These are phyloP conservation scores for Macaca mulatta DNA, from an alignment of 2,113 vertebrate genomes.

Conservation along the genomic window DNA sequence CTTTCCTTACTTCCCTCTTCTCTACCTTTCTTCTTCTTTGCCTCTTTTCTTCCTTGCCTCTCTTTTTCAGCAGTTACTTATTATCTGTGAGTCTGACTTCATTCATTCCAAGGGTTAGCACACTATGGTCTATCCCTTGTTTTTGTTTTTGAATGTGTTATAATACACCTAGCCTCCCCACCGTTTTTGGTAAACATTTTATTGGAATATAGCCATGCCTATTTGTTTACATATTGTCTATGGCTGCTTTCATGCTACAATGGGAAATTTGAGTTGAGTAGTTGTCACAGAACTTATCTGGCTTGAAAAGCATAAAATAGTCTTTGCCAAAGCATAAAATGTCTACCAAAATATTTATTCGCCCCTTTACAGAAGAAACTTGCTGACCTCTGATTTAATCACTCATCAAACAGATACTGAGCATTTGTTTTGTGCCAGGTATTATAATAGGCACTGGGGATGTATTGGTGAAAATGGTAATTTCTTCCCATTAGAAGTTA, in stretches of 20 bases:
- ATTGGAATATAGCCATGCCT: background rate
- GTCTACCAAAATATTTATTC: conserved; percentile 39
- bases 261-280: conserved; percentile 27
- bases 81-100: conserved; percentile 5
- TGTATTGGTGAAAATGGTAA: conserved; percentile 33
- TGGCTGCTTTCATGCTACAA: background rate
- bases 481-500: conserved; percentile 28
- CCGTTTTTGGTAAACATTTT: conserved; percentile 42
- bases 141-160: conserved; percentile 7
- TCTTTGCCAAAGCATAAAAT: conserved; percentile 21
- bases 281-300: background rate
- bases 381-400: conserved; percentile 33
- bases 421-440: background rate
- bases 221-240: conserved; percentile 19
- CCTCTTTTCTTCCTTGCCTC: background rate
- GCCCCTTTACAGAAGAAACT: background rate
- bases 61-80: conserved; percentile 13
- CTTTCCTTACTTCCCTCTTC: background rate
- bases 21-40: background rate
- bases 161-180: background rate
- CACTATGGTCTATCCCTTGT: background rate
- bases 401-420: conserved; percentile 36
- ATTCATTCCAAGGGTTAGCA: background rate
- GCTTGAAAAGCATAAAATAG: background rate
- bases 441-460: background rate